Base-by-base conservation (phyloP, 2,113 vertebrate species). In the Halcyon malimbica region DNA sequence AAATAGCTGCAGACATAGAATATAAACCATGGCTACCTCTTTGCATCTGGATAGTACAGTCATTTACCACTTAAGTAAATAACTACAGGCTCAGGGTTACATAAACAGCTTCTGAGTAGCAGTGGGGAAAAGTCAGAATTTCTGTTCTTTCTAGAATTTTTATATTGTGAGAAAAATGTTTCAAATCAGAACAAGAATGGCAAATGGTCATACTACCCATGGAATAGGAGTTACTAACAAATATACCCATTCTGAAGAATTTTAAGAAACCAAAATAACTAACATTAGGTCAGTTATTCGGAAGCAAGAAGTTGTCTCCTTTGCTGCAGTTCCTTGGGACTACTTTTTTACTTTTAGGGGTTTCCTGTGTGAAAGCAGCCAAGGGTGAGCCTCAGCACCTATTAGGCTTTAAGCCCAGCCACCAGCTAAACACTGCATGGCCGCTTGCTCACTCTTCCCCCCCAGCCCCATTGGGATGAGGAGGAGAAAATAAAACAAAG, bases 261-360 rank as follows among this genome's bases (percentile, higher is more conserved):
- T 69, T 70, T 65, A 84, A 21, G 51, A 71, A 71, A 4, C 5
- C 68, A 57, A 84, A 23, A 54, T 14, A 13, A 59, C 56, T 19
- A 81, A 68, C 6, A 14, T 65, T 48, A 16, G 0, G 0, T 35
- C 4, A 33, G 0, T 24, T 78, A 73, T 85, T 59, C 1, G 3
- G 5, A 86, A 88, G 10, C 6, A 67, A 57, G 26, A 68, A 31
- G 2, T 2, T 62, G 2, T 48, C 17, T 83, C 13, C 16, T 80
- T 75, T 85, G 25, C 6, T 50, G 77, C 12, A 48, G 15, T 48
- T 73, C 24, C 41, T 79, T 54, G 13, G 18, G 26, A 56, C 23
- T 56, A 29, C 19, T 16, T 80, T 73, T 57, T 67, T 29, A 37
- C 13, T 26, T 89, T 33, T 51, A 63, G 13, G 8, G 5, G 4